Percentiles rank a stretch among this genome's conserved stretches.
Conservation (phyloP, 2,113 vertebrate species). For the Lampris incognitus region DNA sequence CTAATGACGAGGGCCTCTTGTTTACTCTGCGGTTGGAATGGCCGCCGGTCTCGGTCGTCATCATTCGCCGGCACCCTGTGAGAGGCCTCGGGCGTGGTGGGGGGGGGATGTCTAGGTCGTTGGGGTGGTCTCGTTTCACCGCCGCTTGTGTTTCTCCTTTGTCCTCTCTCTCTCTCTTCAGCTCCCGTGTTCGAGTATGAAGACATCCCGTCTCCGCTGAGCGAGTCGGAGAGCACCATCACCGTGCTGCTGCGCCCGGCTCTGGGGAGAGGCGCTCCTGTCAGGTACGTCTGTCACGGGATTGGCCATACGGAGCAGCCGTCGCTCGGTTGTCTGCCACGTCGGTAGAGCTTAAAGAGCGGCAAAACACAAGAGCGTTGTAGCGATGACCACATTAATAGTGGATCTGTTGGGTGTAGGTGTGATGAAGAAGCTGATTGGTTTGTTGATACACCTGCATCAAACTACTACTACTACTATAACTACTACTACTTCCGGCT, state of each 20-base stretch:
- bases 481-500: too few species aligned
- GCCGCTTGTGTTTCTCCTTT: neutral
- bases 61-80: conserved; percentile 67
- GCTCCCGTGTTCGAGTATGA: conserved; percentile 95
- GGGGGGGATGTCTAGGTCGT: too few species aligned
- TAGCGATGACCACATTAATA: too few species aligned
- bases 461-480: too few species aligned
- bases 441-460: too few species aligned
- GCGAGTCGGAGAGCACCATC: conserved; percentile 94
- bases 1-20: conserved; percentile 72
- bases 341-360: neutral
- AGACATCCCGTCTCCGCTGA: conserved; percentile 89
- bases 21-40: conserved; percentile 49
- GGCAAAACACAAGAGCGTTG: too few species aligned
- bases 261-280: conserved; percentile 91
- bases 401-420: too few species aligned
- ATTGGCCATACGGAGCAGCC: conserved; percentile 15
- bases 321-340: conserved; percentile 31
- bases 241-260: conserved; percentile 94
- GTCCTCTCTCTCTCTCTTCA: conserved; percentile 44
- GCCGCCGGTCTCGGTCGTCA: conserved; percentile 64
- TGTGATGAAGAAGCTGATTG: too few species aligned
- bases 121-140: too few species aligned
- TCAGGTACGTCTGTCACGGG: conserved; percentile 85
- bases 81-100: conserved; percentile 51